Evolutionary conservation across 2,113 vertebrate species (phyloP), one percentile per base, ranked within the genome.

Genomic region (Glaucomys volans): DNA sequence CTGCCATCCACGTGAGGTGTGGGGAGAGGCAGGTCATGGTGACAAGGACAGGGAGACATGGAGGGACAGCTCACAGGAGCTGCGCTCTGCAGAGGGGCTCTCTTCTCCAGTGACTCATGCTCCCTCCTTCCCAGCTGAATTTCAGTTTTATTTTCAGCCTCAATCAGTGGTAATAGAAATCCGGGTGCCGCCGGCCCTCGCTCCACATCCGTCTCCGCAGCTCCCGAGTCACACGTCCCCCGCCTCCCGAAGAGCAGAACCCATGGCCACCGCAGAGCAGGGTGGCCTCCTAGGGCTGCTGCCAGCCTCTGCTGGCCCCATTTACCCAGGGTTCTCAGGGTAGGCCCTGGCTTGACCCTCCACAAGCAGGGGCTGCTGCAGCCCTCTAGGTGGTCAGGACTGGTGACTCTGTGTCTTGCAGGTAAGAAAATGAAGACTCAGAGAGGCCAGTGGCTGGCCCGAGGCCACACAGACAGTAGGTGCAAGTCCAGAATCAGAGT

Each of bases 121-220:
- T 81, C 26, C 40, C 93, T 92, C 47, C 42, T 82, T 71, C 87
- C 90, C 69, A 74, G 96, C 95, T 94, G 93, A 95, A 80, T 96
- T 92, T 94, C 90, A 54, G 93, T 89, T 97, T 98, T 97, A 98
- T 97, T 97, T 97, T 97, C 66, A 47, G 93, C 89, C 93, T 57
- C 79, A 87, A 92, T 92, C 95, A 97, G 95, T 54, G 89, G 66
- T 82, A 71, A 97, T 54, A 91, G 82, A 79, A 75, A 90, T 54
- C 89, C 90, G 89, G 74, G 91, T 82, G 79, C 79, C n/a, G 44
- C 59, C 26, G n/a, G 30, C 37, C 62, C 18, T 66, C 20, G 16
- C 82, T 32, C 54, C 44, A 20, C 71, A 42, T 71, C 64, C 52
- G 4, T 54, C 57, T 72, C 95, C 89, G 24, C 75, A 16, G 42